Conservation (phyloP, 2,113 vertebrate genomes). For the Meles meles region DNA sequence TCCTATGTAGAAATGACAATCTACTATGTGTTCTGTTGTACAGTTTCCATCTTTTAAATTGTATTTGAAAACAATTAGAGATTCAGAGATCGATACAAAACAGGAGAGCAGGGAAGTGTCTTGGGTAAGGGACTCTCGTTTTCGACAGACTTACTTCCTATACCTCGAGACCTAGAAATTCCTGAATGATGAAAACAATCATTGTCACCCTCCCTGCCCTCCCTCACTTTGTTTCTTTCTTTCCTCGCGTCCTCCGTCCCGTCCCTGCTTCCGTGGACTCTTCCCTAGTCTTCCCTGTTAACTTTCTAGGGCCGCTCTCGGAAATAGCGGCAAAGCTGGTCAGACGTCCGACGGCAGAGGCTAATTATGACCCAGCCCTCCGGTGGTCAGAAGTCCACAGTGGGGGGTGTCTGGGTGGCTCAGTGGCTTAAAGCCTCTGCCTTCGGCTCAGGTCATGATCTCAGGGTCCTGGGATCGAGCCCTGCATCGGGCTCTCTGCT, state of each 20-base stretch:
- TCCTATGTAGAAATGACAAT: not conserved
- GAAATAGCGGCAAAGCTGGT: too few species aligned
- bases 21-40: not conserved
- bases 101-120: not conserved
- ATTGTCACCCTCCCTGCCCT: not conserved
- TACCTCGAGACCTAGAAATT: not conserved
- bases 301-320: not conserved
- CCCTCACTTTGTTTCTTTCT: not conserved
- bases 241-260: not conserved
- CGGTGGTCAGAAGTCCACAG: not conserved
- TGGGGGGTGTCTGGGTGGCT: too few species aligned
- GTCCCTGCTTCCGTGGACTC: not conserved
- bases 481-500: too few species aligned
- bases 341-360: too few species aligned
- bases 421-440: too few species aligned
- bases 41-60: not conserved
- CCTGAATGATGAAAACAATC: not conserved
- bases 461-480: too few species aligned
- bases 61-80: not conserved
- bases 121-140: not conserved
- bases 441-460: too few species aligned
- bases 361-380: too few species aligned
- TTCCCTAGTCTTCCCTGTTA: not conserved
- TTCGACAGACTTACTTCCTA: not conserved
- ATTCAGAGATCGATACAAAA: not conserved